These are phyloP conservation scores for Lordiphosa stackelbergi DNA, from an alignment of 1,140 invertebrate genomes.

Conservation along the genomic window DNA sequence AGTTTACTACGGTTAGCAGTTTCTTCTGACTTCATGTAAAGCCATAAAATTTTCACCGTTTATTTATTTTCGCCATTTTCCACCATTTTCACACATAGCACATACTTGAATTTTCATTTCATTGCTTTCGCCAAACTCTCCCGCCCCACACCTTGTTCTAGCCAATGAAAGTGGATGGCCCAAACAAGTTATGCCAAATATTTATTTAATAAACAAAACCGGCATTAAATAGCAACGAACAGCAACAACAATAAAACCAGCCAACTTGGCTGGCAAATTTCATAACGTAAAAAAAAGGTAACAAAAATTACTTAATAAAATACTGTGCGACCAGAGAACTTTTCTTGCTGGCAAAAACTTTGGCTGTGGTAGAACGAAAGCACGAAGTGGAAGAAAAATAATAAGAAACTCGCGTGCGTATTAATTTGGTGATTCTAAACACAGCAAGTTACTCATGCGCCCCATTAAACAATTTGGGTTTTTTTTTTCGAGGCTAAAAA, in stretches of 20 bases:
- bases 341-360: constrained; percentile 20
- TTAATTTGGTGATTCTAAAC: constrained; percentile 43
- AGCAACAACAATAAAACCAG: constrained; percentile 27
- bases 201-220: constrained; percentile 54
- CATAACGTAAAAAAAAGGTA: constrained; percentile 34
- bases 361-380: constrained; percentile 2
- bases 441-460: constrained; percentile 43
- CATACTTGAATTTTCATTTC: background rate
- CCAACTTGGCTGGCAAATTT: constrained; percentile 39
- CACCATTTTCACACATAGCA: background rate
- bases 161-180: constrained; percentile 21
- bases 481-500: constrained; percentile 17
- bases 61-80: background rate
- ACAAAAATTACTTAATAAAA: constrained; percentile 43
- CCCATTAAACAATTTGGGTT: constrained; percentile 41
- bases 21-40: too few species aligned
- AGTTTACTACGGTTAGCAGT: too few species aligned
- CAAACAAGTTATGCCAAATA: constrained; percentile 42
- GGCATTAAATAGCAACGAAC: constrained; percentile 32
- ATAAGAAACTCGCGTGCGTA: constrained; percentile 16
- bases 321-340: constrained; percentile 10
- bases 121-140: background rate
- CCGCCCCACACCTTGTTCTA: constrained; percentile 4
- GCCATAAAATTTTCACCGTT: too few species aligned
- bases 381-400: constrained; percentile 1